These are phyloP conservation scores for Coturnix japonica DNA, from an alignment of 2,113 vertebrate genomes.

Conservation along the genomic window DNA sequence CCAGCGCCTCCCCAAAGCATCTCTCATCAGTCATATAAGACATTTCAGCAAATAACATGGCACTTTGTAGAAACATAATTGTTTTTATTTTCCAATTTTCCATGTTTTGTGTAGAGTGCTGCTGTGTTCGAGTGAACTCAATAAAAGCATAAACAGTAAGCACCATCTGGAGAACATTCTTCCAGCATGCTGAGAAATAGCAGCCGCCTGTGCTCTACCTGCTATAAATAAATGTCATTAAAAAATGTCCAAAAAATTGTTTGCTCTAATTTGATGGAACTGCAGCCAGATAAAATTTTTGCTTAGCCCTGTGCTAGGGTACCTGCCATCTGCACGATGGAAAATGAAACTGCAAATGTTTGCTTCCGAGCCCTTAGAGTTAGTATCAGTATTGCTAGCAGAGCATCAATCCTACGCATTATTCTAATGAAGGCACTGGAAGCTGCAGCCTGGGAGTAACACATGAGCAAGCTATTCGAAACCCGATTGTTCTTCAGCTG, in stretches of 20 bases:
- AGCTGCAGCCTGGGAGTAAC: constrained; percentile 1
- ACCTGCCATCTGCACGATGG: constrained; percentile 51
- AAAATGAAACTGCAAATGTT: background rate
- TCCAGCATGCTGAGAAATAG: constrained; percentile 75
- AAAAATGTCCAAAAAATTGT: constrained; percentile 59
- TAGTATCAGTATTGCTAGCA: constrained; percentile 49
- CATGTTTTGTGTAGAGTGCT: constrained; percentile 68
- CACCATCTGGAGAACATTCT: constrained; percentile 83
- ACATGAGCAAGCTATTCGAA: constrained; percentile 35
- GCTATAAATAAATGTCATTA: constrained; percentile 80
- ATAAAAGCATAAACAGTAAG: constrained; percentile 79
- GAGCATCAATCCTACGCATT: background rate
- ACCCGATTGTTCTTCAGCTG: constrained; percentile 46
- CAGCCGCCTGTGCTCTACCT: constrained; percentile 78
- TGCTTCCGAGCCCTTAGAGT: constrained; percentile 50
- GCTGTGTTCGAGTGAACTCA: constrained; percentile 66
- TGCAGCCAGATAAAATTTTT: constrained; percentile 65
- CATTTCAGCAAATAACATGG: constrained; percentile 43
- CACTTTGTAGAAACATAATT: constrained; percentile 52
- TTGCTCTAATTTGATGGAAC: constrained; percentile 74
- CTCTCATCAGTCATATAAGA: constrained; percentile 9
- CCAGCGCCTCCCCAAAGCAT: background rate
- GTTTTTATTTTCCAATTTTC: constrained; percentile 70
- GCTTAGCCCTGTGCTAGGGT: constrained; percentile 46
- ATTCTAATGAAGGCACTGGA: constrained; percentile 38